phyloP scores from a whole-genome alignment of 2,797 vertebrate species.

The Selene dorsalis region DNA sequence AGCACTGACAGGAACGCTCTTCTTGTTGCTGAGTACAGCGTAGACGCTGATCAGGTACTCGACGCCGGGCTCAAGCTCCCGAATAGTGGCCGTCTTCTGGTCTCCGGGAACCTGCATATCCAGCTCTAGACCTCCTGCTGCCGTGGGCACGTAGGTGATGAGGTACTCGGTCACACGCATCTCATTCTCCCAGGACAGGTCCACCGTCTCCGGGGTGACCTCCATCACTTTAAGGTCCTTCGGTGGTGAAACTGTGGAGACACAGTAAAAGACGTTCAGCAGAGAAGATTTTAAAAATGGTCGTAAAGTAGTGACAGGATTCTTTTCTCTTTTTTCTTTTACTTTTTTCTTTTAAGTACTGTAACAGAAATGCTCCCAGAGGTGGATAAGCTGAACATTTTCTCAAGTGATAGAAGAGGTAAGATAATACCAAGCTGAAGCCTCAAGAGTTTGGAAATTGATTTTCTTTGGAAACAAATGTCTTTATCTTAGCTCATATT shows the following conservation, averaged over 20 bases:
- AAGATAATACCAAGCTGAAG: not conserved
- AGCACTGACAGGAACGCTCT: slow-evolving; percentile 94
- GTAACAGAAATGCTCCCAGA: not conserved
- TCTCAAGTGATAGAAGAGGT: not conserved
- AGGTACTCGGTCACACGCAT: slow-evolving; percentile 93
- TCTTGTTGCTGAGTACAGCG: slow-evolving; percentile 95
- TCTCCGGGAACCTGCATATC: slow-evolving; percentile 92
- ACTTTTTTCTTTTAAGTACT: too few relatives aligned
- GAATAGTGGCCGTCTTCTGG: slow-evolving; percentile 88
- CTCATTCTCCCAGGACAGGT: slow-evolving; percentile 95
- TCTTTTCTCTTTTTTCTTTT: too few relatives aligned
- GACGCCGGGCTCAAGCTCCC: slow-evolving; percentile 93
- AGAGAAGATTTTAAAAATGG: not conserved
- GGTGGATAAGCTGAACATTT: not conserved
- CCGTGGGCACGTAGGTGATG: slow-evolving; percentile 91
- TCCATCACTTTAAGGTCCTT: slow-evolving; percentile 91
- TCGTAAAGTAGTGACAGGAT: not conserved
- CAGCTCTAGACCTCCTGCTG: slow-evolving; percentile 90
- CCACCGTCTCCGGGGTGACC: slow-evolving; percentile 91
- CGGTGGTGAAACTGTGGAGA: slow-evolving; percentile 91
- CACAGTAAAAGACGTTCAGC: slow-evolving; percentile 13
- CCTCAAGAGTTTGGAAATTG: not conserved
- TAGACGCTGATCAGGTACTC: slow-evolving; percentile 97
- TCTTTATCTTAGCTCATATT: not conserved
- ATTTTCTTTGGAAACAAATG: not conserved